Base-by-base conservation (phyloP, 2,113 vertebrate genomes). In the Cacatua alba region DNA sequence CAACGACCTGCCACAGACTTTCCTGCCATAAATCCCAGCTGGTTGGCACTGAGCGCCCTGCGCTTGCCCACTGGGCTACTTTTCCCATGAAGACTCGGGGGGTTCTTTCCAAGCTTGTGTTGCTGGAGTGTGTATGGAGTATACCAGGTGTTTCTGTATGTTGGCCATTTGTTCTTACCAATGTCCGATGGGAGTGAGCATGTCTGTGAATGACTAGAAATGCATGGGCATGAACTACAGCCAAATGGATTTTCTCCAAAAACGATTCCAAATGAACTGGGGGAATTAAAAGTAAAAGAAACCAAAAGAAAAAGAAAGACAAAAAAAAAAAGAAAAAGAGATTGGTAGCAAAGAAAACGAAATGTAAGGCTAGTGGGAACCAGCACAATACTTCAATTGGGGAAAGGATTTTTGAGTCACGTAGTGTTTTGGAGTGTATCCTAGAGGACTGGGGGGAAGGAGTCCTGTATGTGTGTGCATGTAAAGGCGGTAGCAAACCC, bases 161-260 rank as follows among this genome's bases (percentile, higher is more conserved):
- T 97, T 98, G 97, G 97, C 97, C 96, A 97, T 98, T 97, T 97
- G 98, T 98, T 97, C 92, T 97, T 96, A 97, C 90, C 84, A 13
- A 88, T 98, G 97, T 97, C 96, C 72, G 39, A 94, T 94, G 96
- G 97, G 94, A 96, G 98, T 95, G 97, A 97, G 98, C 98, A 98
- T 98, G 98, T 96, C 91, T 95, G 96, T 83, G 97, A 95, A 97
- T 98, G 97, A 96, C 96, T 97, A 97, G 97, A 97, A 97, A 88
- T 98, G 98, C 98, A 98, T 98, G 98, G 97, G 98, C 98, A 98
- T 98, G 98, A 97, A 67, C 92, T 90, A 70, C 95, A 97, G 97
- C 95, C 97, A 96, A 97, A 97, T 97, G 98, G 98, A 98, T 97
- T 97, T 98, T 97, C 98, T 98, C 98, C 98, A 98, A 98, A 98